These are phyloP conservation scores for Chaetogeoica ovagalla DNA, from an alignment of 2,888 invertebrate genomes.

Conservation along the genomic window DNA sequence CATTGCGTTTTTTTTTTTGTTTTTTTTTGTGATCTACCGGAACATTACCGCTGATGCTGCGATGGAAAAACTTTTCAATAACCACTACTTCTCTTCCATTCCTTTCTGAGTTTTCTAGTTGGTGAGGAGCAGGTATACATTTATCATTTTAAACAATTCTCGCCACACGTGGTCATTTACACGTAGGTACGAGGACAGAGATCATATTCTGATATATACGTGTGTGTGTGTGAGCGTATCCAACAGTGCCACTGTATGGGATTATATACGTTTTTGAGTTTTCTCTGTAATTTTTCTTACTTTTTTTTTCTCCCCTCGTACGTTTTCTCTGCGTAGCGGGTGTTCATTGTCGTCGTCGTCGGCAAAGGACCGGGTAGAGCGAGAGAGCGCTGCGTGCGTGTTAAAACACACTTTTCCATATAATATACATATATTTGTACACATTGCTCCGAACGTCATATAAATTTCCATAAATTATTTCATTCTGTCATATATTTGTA, in stretches of 20 bases:
- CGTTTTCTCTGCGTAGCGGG: background rate
- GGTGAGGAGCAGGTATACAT: conserved; percentile 18
- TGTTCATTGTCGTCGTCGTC: too few relatives aligned
- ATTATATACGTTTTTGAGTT: background rate
- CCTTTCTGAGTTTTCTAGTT: background rate
- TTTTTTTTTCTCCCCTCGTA: background rate
- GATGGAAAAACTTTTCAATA: conserved; percentile 25
- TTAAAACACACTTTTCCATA: too few relatives aligned
- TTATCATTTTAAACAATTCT: conserved; percentile 43
- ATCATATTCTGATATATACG: too few relatives aligned
- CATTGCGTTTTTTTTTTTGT: conserved; percentile 13
- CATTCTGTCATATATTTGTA: too few relatives aligned
- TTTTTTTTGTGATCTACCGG: background rate
- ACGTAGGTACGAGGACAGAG: background rate
- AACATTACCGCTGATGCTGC: background rate
- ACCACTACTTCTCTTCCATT: background rate
- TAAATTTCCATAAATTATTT: too few relatives aligned
- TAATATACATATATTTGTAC: too few relatives aligned
- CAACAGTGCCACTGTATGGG: too few relatives aligned
- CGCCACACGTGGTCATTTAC: conserved; percentile 33
- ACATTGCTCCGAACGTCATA: too few relatives aligned
- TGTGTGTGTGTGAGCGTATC: too few relatives aligned
- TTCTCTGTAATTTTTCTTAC: background rate
- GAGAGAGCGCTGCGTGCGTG: background rate
- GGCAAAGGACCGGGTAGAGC: background rate